These are phyloP conservation scores for Astreopora myriophthalma DNA, from an alignment of 64 coral and sea anemone species.

Conservation along the genomic window DNA sequence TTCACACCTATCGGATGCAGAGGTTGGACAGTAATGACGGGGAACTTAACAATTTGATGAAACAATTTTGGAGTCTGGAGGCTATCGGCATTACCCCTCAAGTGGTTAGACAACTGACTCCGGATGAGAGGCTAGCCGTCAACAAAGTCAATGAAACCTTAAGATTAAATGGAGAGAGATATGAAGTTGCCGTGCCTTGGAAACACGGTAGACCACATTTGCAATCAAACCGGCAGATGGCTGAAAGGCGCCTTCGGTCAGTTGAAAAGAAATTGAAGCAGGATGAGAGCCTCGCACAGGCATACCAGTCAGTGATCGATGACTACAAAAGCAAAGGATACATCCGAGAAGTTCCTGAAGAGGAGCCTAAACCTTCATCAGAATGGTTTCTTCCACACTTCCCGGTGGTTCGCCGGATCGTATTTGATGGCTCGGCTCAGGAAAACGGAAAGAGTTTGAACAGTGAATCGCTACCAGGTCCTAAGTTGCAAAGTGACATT, in stretches of 20 bases:
- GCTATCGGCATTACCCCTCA: no score
- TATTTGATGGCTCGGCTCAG: conserved; percentile 72
- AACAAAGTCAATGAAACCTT: no score
- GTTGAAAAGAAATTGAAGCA: background rate
- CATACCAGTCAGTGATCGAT: conserved; percentile 29
- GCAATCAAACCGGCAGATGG: background rate
- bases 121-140: no score
- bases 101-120: no score
- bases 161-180: conserved; percentile 14
- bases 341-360: conserved; percentile 52
- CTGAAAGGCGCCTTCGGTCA: background rate
- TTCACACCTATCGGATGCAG: no score
- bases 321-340: conserved; percentile 31
- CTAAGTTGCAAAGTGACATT: conserved; percentile 75
- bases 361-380: conserved; percentile 41
- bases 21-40: no score
- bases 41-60: no score
- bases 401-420: conserved; percentile 59
- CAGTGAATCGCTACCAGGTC: conserved; percentile 72
- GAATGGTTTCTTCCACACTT: conserved; percentile 79
- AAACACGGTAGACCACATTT: conserved; percentile 42
- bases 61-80: no score
- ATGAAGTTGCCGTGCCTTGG: conserved; percentile 61
- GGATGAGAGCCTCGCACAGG: background rate
- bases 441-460: conserved; percentile 77